Percentiles rank a stretch among this genome's conserved stretches.
These are phyloP conservation scores for Buphagus erythrorhynchus DNA, from an alignment of 2,797 vertebrate species.

Conservation along the genomic window DNA sequence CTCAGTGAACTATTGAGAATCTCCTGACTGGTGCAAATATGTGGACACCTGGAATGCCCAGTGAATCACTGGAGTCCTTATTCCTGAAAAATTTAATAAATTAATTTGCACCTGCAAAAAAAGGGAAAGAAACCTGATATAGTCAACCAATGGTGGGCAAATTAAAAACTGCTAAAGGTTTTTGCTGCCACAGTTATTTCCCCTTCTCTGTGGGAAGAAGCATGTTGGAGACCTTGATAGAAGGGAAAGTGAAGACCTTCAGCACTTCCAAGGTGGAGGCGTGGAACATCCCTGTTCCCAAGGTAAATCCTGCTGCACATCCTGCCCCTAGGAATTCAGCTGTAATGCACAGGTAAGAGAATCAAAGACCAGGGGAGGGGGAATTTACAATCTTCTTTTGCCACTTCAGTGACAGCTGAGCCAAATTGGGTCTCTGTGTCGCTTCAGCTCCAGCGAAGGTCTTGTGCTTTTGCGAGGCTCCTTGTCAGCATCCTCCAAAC, in stretches of 20 bases:
- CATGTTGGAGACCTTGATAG: not conserved
- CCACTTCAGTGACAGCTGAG: not conserved
- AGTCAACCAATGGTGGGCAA: not conserved
- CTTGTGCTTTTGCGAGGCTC: not conserved
- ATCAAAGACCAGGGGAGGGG: not conserved
- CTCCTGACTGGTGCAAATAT: not conserved
- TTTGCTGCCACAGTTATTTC: not conserved
- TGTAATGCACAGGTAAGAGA: not conserved
- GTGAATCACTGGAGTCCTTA: not conserved
- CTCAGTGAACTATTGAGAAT: not conserved
- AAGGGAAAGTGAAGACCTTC: not conserved
- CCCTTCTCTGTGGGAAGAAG: not conserved
- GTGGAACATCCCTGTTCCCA: not conserved
- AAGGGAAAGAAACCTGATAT: not conserved
- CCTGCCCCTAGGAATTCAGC: not conserved
- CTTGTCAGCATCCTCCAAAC: slow-evolving; percentile 13
- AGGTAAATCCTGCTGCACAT: not conserved
- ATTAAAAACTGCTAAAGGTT: not conserved
- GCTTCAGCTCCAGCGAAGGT: not conserved
- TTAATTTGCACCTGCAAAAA: not conserved
- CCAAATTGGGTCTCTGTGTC: not conserved
- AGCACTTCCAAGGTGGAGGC: not conserved
- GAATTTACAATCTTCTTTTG: not conserved
- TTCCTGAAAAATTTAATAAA: not conserved
- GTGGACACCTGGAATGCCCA: not conserved